phyloP scores from a whole-genome alignment of 2,888 invertebrate genomes.

The Drosophila seclusa region DNA sequence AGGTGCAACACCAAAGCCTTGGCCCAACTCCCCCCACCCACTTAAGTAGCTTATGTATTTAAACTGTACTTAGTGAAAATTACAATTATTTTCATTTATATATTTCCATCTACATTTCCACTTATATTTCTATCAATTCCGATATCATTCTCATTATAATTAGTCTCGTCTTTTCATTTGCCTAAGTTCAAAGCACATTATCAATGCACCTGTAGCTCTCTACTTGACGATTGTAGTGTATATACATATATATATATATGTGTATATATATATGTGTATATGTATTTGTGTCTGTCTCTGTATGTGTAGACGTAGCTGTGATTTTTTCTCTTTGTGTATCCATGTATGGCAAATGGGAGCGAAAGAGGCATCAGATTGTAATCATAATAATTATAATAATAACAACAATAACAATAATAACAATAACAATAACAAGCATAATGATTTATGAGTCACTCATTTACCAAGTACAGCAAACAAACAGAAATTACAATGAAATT shows the following conservation, averaged over 20 bases:
- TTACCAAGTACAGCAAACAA: slow-evolving; percentile 9
- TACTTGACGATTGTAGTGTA: slow-evolving; percentile 13
- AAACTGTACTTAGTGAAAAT: slow-evolving; percentile 4
- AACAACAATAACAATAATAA: slow-evolving; percentile 41
- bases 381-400: slow-evolving; percentile 64
- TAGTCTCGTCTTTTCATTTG: slow-evolving; percentile 41
- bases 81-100: background rate
- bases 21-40: background rate
- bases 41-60: slow-evolving; percentile 8
- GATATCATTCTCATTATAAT: slow-evolving; percentile 14
- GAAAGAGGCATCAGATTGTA: slow-evolving; percentile 84
- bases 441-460: slow-evolving; percentile 38
- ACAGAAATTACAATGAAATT: slow-evolving; percentile 2
- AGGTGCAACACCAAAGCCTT: background rate
- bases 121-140: slow-evolving; percentile 10
- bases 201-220: slow-evolving; percentile 45
- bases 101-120: background rate
- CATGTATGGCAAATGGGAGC: slow-evolving; percentile 84
- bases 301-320: slow-evolving; percentile 47
- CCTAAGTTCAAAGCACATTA: slow-evolving; percentile 34
- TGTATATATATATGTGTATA: slow-evolving; percentile 9
- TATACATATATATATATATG: slow-evolving; percentile 10
- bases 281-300: slow-evolving; percentile 42
- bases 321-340: slow-evolving; percentile 65
- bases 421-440: slow-evolving; percentile 44